A percentile compares a stretch with the other conserved stretches of the same genome.
Evolutionary conservation across 2,888 invertebrate genomes (phyloP).

Genomic region (Chorisops tibialis): DNA sequence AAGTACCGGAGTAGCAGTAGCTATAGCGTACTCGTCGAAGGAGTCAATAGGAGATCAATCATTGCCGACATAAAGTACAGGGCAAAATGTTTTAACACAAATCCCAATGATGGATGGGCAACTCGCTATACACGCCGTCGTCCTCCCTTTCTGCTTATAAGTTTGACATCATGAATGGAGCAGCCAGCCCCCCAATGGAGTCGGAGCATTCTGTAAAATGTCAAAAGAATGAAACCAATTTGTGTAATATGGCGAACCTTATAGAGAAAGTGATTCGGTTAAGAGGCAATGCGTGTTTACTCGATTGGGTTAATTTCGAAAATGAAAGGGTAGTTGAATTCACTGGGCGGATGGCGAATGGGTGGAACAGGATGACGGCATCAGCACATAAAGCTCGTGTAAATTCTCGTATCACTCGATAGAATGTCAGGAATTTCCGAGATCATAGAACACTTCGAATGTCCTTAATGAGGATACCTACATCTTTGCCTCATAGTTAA

Average conservation of each 20-base stretch:
- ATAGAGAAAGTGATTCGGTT: neutral
- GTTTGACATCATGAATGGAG: constrained; percentile 6
- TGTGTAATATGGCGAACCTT: constrained; percentile 3
- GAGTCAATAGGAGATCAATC: constrained; percentile 25
- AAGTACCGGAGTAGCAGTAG: too few relatives aligned
- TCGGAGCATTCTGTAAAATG: constrained; percentile 20
- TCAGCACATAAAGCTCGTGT: too few relatives aligned
- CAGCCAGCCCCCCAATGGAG: constrained; percentile 11
- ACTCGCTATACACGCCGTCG: neutral
- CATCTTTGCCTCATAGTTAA: constrained; percentile 11
- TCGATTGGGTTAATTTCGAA: constrained; percentile 12
- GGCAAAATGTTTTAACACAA: constrained; percentile 23
- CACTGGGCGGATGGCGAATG: too few relatives aligned
- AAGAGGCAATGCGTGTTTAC: constrained; percentile 19
- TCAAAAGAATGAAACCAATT: constrained; percentile 22
- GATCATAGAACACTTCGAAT: constrained; percentile 9
- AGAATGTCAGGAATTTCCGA: neutral
- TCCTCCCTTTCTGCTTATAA: constrained; percentile 3
- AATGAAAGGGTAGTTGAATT: constrained; percentile 1
- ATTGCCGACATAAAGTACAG: constrained; percentile 21
- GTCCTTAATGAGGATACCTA: constrained; percentile 15
- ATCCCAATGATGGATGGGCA: constrained; percentile 25
- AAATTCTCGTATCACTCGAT: too few relatives aligned
- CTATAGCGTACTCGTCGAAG: constrained; percentile 1
- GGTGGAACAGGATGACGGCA: too few relatives aligned